A percentile compares a stretch with the other conserved stretches of the same genome.
phyloP scores from a whole-genome alignment of 2,888 invertebrate genomes.

The Lepas anatifera region DNA sequence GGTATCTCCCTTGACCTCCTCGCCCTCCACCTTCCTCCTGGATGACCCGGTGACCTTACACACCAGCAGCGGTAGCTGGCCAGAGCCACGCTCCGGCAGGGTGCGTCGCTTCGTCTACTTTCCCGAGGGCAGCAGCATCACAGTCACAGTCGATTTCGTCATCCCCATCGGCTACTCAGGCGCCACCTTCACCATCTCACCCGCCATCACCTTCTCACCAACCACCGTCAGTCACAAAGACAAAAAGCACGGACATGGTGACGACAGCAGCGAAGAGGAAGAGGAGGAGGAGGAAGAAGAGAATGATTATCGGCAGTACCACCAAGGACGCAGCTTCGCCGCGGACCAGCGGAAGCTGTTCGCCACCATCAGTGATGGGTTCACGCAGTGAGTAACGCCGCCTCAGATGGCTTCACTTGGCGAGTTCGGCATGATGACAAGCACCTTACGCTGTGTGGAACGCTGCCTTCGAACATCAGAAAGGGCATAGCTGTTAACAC shows the following conservation, averaged over 20 bases:
- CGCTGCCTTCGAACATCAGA: too few relatives aligned
- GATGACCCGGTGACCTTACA: too few relatives aligned
- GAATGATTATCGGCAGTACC: not conserved
- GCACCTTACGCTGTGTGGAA: too few relatives aligned
- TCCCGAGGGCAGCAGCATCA: constrained; percentile 48
- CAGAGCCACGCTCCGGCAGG: constrained; percentile 14
- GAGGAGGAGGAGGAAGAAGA: too few relatives aligned
- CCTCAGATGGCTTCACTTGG: too few relatives aligned
- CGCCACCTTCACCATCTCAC: not conserved
- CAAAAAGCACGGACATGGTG: too few relatives aligned
- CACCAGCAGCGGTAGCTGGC: not conserved
- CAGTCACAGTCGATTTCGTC: constrained; percentile 33
- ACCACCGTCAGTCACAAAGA: not conserved
- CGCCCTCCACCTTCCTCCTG: too few relatives aligned
- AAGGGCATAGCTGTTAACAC: too few relatives aligned
- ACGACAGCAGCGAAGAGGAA: too few relatives aligned
- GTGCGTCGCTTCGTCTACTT: constrained; percentile 45
- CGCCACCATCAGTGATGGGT: not conserved
- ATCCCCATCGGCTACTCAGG: constrained; percentile 2
- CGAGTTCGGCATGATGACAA: too few relatives aligned
- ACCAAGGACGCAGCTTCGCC: not conserved
- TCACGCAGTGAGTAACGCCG: not conserved
- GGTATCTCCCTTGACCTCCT: too few relatives aligned
- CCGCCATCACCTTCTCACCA: not conserved
- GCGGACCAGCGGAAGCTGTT: not conserved